A percentile compares a stretch with the other conserved stretches of the same genome.
These are phyloP conservation scores for Columba janthina DNA, from an alignment of 2,113 vertebrate genomes.

Conservation along the genomic window DNA sequence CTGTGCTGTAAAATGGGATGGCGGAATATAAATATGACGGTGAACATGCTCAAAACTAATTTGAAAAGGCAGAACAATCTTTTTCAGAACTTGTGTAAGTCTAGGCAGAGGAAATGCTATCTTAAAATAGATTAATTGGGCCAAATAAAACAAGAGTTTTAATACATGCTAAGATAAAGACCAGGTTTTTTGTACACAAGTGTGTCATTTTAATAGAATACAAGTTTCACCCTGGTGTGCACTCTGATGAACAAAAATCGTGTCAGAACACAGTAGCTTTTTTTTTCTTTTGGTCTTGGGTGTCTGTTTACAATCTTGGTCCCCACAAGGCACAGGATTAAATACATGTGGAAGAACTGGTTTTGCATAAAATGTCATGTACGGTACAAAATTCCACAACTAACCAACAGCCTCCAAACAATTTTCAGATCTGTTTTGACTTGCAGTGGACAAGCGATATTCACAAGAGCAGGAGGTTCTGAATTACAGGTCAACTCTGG, in stretches of 20 bases:
- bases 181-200: background rate
- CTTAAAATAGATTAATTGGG: background rate
- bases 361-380: background rate
- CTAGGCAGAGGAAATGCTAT: background rate
- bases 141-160: background rate
- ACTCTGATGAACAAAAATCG: background rate
- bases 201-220: background rate
- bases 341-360: background rate
- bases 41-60: background rate
- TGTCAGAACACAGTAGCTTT: background rate
- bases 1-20: background rate
- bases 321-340: background rate
- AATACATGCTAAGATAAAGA: background rate
- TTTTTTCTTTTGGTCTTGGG: background rate
- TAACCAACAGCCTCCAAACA: background rate
- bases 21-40: background rate
- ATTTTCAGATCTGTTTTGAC: background rate
- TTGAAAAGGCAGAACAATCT: background rate
- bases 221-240: background rate
- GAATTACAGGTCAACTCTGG: background rate
- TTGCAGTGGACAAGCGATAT: background rate
- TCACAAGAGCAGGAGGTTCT: background rate
- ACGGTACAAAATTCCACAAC: rapidly evolving
- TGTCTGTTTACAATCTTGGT: background rate
- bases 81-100: background rate